These are phyloP conservation scores for Luperina nickerlii DNA, from an alignment of 2,888 invertebrate species.

Conservation along the genomic window DNA sequence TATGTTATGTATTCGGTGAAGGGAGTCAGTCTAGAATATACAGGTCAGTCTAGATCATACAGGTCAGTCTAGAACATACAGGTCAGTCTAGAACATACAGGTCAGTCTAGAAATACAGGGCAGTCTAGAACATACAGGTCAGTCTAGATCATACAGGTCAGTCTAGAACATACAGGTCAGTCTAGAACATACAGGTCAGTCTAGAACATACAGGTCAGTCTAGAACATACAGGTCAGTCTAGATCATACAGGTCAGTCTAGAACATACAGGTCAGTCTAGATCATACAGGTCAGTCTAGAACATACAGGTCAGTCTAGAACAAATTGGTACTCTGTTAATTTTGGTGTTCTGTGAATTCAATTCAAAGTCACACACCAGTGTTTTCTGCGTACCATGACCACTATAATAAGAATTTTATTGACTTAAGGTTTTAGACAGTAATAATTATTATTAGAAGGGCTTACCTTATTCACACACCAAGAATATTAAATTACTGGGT, in stretches of 20 bases:
- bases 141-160: too few relatives aligned
- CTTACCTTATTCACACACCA: too few relatives aligned
- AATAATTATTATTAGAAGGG: neutral
- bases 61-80: too few relatives aligned
- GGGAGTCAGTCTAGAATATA: too few relatives aligned
- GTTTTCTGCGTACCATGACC: neutral
- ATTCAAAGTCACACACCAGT: neutral
- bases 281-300: too few relatives aligned
- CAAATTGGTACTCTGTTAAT: neutral
- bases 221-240: neutral
- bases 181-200: neutral
- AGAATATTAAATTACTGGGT: neutral
- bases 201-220: too few relatives aligned
- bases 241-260: too few relatives aligned
- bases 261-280: neutral
- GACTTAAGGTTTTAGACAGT: neutral
- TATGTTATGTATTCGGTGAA: neutral
- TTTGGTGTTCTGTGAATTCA: slow-evolving; percentile 1
- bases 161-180: too few relatives aligned
- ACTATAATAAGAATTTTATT: neutral
- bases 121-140: neutral
- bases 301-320: neutral
- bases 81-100: neutral
- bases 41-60: neutral
- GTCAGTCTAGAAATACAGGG: too few relatives aligned